Percentiles rank a stretch among this genome's conserved stretches.
phyloP scores from a whole-genome alignment of 2,888 invertebrate genomes.

The Schrankia costaestrigalis region DNA sequence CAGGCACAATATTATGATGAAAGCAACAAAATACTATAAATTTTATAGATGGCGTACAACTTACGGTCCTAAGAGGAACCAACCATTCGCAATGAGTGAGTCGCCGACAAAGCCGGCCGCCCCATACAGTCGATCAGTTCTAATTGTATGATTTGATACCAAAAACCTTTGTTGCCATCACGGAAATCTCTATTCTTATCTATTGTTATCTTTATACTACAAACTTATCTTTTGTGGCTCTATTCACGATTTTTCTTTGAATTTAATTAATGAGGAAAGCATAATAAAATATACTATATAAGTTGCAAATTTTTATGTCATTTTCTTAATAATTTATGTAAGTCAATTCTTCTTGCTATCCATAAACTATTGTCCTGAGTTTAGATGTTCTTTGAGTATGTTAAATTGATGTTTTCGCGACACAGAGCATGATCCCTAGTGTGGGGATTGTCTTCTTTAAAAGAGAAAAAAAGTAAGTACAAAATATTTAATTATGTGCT shows the following conservation, averaged over 20 bases:
- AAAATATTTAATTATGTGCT: too few relatives aligned
- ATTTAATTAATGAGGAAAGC: slow-evolving; percentile 50
- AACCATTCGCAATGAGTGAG: slow-evolving; percentile 55
- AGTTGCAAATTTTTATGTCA: too few relatives aligned
- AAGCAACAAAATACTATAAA: too few relatives aligned
- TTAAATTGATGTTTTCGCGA: too few relatives aligned
- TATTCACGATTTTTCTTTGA: slow-evolving; percentile 37
- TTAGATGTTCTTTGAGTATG: too few relatives aligned
- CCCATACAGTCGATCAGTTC: slow-evolving; percentile 69
- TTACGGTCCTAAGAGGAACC: slow-evolving; percentile 39
- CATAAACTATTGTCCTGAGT: too few relatives aligned
- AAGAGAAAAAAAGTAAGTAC: too few relatives aligned
- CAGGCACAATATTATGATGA: too few relatives aligned
- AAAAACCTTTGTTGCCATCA: slow-evolving; percentile 74
- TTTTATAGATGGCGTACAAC: neutral
- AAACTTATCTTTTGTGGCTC: slow-evolving; percentile 68
- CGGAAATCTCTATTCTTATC: slow-evolving; percentile 72
- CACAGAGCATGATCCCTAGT: too few relatives aligned
- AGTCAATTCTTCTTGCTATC: too few relatives aligned
- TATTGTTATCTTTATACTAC: slow-evolving; percentile 64
- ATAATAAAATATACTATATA: slow-evolving; percentile 34
- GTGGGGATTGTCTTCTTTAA: too few relatives aligned
- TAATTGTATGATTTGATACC: slow-evolving; percentile 80
- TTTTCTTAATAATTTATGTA: too few relatives aligned
- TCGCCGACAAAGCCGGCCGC: slow-evolving; percentile 70